Conservation (phyloP, 2,888 invertebrate genomes). For the Drosophila neonasuta region DNA sequence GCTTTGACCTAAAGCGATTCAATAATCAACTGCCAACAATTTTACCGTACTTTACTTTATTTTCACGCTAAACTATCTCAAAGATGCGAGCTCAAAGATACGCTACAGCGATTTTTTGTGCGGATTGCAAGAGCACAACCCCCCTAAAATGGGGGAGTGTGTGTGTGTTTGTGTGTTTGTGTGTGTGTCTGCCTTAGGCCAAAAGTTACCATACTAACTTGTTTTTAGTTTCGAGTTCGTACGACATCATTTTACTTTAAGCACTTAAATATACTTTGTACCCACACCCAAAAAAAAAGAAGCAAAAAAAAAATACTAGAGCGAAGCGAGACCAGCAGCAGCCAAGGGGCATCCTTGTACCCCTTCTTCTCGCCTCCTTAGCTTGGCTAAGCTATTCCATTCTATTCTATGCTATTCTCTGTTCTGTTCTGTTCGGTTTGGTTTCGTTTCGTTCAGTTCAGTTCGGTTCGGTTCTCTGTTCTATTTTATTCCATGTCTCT, state of each 20-base stretch:
- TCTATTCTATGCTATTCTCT: slow-evolving; percentile 31
- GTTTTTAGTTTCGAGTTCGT: slow-evolving; percentile 80
- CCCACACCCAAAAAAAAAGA: slow-evolving; percentile 55
- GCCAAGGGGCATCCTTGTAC: slow-evolving; percentile 39
- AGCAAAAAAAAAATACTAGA: neutral
- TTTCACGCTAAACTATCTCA: slow-evolving; percentile 78
- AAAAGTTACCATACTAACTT: slow-evolving; percentile 78
- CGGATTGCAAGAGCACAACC: slow-evolving; percentile 60
- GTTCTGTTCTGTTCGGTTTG: slow-evolving; percentile 35
- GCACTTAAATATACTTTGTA: slow-evolving; percentile 80
- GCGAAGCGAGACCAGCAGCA: slow-evolving; percentile 5
- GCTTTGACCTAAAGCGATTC: slow-evolving; percentile 79
- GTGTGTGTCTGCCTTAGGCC: slow-evolving; percentile 66
- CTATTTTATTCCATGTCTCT: slow-evolving; percentile 31
- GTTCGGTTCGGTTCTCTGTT: slow-evolving; percentile 5
- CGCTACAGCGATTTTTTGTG: slow-evolving; percentile 77
- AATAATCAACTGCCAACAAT: slow-evolving; percentile 77
- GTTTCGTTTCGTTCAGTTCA: neutral
- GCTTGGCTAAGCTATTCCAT: slow-evolving; percentile 57
- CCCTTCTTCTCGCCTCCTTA: neutral
- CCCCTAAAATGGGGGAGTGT: slow-evolving; percentile 14
- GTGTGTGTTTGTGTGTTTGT: too few species aligned
- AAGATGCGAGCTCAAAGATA: slow-evolving; percentile 77
- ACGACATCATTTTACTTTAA: slow-evolving; percentile 81
- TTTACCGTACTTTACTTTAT: slow-evolving; percentile 78